Evolutionary conservation across 2,888 invertebrate species (phyloP).

Genomic region (Lasioglossum malachurum): DNA sequence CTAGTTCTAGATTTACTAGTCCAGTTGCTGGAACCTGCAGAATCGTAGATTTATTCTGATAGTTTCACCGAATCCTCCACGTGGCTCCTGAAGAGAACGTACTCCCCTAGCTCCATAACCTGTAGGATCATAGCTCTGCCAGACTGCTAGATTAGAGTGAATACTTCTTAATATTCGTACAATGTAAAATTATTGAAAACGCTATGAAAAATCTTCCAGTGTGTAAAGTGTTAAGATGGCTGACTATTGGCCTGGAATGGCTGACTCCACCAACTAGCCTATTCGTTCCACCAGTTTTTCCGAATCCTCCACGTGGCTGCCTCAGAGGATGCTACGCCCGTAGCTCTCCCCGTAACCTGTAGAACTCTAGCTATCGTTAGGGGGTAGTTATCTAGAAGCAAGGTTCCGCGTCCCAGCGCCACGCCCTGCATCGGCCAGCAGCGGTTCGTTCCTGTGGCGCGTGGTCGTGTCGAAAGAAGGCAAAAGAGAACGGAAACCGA

Average conservation of each 20-base stretch:
- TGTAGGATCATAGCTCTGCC: neutral
- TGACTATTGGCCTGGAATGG: too few relatives aligned
- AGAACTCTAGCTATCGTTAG: neutral
- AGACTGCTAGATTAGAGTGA: neutral
- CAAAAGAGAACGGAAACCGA: neutral
- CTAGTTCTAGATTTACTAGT: neutral
- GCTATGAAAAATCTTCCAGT: neutral
- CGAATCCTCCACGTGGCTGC: neutral
- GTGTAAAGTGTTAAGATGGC: neutral
- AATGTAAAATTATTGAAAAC: neutral
- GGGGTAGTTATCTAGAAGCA: neutral
- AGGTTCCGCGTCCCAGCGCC: slow-evolving; percentile 44
- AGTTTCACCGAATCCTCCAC: neutral
- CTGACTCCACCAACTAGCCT: too few relatives aligned
- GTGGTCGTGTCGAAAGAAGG: neutral
- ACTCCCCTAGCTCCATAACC: neutral
- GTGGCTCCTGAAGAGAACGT: neutral
- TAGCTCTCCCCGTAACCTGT: neutral
- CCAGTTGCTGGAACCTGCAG: too few relatives aligned
- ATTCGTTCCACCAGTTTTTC: neutral
- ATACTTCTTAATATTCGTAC: neutral
- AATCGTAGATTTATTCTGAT: neutral
- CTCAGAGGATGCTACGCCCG: neutral
- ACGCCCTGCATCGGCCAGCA: slow-evolving; percentile 47
- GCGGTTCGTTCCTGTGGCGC: neutral